phyloP scores from a whole-genome alignment of 30 jellyfish, hydroid and myxozoan species.

The Aurelia aurita region DNA sequence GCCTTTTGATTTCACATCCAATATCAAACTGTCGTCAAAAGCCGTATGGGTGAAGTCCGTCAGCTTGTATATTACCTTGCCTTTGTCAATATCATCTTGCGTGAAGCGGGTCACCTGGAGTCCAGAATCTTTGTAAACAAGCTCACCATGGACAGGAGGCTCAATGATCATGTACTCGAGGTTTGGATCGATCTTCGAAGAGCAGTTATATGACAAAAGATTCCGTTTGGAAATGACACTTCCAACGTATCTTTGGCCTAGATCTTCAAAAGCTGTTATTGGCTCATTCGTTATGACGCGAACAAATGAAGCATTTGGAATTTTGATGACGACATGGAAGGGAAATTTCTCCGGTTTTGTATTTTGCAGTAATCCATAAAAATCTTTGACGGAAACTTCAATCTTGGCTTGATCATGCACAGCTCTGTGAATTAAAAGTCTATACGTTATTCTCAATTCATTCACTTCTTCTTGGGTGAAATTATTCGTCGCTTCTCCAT shows the following conservation, averaged over 20 bases:
- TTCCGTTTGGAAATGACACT: conserved; percentile 28
- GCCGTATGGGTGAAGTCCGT: conserved; percentile 24
- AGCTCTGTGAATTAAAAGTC: conserved; percentile 15
- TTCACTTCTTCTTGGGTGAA: conserved; percentile 73
- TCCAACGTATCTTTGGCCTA: conserved; percentile 35
- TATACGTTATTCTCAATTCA: conserved; percentile 47
- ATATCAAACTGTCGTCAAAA: conserved; percentile 30
- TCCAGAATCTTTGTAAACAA: conserved; percentile 42
- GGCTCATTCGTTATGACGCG: conserved; percentile 35
- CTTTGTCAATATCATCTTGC: conserved; percentile 48
- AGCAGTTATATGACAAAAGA: conserved; percentile 46
- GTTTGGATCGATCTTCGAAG: conserved; percentile 16
- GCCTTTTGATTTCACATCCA: conserved; percentile 43
- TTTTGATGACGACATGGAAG: conserved; percentile 19
- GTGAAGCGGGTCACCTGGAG: conserved; percentile 11
- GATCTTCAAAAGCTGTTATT: conserved; percentile 47
- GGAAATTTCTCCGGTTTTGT: conserved; percentile 31
- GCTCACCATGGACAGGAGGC: conserved; percentile 70
- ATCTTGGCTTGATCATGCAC: conserved; percentile 5
- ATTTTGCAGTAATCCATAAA: conserved; percentile 1
- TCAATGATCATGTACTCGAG: conserved; percentile 50
- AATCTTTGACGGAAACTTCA: conserved; percentile 28
- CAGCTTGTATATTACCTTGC: conserved; percentile 31
- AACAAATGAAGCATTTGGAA: background rate
- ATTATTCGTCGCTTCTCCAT: conserved; percentile 13